Evolutionary conservation across 1,140 invertebrate species (phyloP).

Genomic region (Drosophila insularis): DNA sequence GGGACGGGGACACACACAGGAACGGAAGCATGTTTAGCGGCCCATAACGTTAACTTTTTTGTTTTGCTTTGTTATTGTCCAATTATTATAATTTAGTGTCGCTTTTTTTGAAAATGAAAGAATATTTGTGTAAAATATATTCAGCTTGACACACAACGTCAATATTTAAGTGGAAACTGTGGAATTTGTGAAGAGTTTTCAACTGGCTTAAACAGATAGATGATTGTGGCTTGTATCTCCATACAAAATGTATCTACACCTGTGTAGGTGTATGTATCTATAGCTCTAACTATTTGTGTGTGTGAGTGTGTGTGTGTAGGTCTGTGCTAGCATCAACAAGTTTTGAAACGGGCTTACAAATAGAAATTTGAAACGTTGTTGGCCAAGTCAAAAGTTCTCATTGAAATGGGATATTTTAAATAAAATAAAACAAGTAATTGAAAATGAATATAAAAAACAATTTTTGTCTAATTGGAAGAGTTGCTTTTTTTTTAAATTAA

Average conservation of each 20-base stretch:
- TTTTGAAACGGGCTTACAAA: slow-evolving; percentile 17
- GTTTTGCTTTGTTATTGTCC: not conserved
- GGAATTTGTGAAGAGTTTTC: slow-evolving; percentile 32
- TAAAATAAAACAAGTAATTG: no score
- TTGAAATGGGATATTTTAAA: no score
- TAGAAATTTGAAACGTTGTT: not conserved
- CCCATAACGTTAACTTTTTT: slow-evolving; percentile 26
- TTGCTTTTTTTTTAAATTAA: no score
- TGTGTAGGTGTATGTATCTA: not conserved
- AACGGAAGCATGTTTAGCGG: slow-evolving; percentile 37
- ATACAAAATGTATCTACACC: not conserved
- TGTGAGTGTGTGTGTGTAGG: slow-evolving; percentile 1
- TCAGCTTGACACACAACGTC: slow-evolving; percentile 11
- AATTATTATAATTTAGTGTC: not conserved
- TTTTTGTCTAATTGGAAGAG: no score
- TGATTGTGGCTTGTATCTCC: not conserved
- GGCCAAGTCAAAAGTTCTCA: no score
- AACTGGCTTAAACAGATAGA: slow-evolving; percentile 29
- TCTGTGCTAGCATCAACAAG: slow-evolving; percentile 18
- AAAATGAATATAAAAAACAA: no score
- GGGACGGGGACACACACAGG: no score
- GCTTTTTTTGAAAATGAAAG: not conserved
- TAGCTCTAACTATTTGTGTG: not conserved
- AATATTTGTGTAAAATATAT: slow-evolving; percentile 16
- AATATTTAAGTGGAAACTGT: not conserved